Conservation (phyloP, 1,140 invertebrate species). For the Anoplophora glabripennis region DNA sequence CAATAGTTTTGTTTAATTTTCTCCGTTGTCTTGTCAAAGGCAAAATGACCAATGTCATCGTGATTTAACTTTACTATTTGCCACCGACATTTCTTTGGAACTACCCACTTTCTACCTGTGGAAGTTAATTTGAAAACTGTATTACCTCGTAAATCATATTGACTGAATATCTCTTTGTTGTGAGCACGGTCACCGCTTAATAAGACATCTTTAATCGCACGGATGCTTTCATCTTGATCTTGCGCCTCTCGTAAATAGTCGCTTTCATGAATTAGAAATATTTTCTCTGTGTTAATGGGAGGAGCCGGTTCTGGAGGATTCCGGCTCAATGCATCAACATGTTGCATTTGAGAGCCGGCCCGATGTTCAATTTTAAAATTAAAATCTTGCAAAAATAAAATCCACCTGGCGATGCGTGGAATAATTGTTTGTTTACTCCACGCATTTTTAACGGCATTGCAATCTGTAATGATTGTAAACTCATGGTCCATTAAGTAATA, state of each 20-base stretch:
- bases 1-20: constrained; percentile 31
- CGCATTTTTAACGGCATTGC: constrained; percentile 9
- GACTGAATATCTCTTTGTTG: constrained; percentile 18
- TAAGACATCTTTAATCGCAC: background rate
- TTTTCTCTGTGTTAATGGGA: no score
- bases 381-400: constrained; percentile 10
- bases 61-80: constrained; percentile 39
- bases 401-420: constrained; percentile 1
- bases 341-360: background rate
- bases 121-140: constrained; percentile 34
- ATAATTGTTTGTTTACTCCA: constrained; percentile 5
- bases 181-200: background rate
- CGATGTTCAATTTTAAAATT: background rate
- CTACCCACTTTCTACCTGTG: constrained; percentile 36
- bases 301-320: background rate
- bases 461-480: background rate
- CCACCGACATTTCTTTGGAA: constrained; percentile 37
- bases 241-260: background rate
- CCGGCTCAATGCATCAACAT: constrained; percentile 7
- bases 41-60: constrained; percentile 42
- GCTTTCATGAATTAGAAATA: background rate
- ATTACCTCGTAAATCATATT: constrained; percentile 32
- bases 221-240: background rate
- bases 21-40: constrained; percentile 39
- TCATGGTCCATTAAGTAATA: background rate